Percentiles rank a stretch among this genome's conserved stretches.
These are phyloP conservation scores for Pampus argenteus DNA, from an alignment of 2,797 vertebrate species.

Conservation along the genomic window DNA sequence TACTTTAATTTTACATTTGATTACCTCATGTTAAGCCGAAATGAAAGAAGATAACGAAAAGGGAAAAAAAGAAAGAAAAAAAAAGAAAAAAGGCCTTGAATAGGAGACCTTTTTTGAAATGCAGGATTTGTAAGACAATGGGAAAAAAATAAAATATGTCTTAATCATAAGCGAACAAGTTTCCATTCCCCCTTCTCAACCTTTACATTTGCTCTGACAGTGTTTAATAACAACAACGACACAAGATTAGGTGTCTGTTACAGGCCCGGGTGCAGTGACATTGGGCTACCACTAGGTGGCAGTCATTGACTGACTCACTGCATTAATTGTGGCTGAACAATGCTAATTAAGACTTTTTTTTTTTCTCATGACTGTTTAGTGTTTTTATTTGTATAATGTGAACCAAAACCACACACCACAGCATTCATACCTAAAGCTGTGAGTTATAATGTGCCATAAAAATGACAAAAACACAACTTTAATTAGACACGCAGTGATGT, in stretches of 20 bases:
- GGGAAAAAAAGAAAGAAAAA: not conserved
- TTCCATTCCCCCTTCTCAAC: no score
- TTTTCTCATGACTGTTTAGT: not conserved
- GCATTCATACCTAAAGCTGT: not conserved
- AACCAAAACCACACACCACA: no score
- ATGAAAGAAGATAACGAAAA: no score
- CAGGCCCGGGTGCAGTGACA: constrained; percentile 41
- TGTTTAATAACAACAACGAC: not conserved
- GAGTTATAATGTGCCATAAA: no score
- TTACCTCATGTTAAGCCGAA: no score
- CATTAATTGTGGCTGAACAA: constrained; percentile 13
- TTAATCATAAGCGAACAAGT: no score
- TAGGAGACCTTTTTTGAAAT: not conserved
- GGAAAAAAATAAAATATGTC: no score
- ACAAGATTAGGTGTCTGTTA: not conserved
- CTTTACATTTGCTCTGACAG: not conserved
- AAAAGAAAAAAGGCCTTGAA: not conserved
- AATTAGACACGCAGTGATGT: not conserved
- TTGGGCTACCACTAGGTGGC: constrained; percentile 64
- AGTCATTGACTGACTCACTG: constrained; percentile 33
- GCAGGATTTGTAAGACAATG: not conserved
- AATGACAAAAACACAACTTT: not conserved
- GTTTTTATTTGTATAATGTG: no score
- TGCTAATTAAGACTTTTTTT: constrained; percentile 43
- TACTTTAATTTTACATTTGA: not conserved